Evolutionary conservation across 1,140 invertebrate species (phyloP), one percentile per base, ranked within the genome.

Genomic region (Choristoneura fumiferana): DNA sequence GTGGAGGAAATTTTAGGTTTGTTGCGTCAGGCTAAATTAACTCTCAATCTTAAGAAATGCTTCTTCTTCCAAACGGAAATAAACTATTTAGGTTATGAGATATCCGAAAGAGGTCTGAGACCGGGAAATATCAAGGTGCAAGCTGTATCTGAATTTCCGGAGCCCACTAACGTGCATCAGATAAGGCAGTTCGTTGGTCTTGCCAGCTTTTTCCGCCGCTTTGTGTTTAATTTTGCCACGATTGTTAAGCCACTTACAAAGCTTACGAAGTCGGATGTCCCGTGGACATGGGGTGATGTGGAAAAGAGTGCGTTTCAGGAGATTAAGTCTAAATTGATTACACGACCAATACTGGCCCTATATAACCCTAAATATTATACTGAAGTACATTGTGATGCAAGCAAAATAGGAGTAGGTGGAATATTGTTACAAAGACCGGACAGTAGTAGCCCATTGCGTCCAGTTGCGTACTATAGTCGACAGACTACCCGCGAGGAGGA

Each of bases 311-410:
- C 54, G 3, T 56, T 56, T 38, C 8, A 22, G 9, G 10, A 29
- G 17, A 29, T 60, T 8, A 60, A 62, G 34, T 12, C 17, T 6
- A 33, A 14, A 5, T 34, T 62, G 29, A 9, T 15, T 12, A 43
- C 17, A 22, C 1, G 57, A 35, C 70, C 67, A 17, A 14, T 71
- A 1, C 39, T 73, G 22, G 61, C 62, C 10, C 18, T 75, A 12
- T 73, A 71, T 52, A 52, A 65, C 56, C 65, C 67, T 5, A 29
- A 39, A 1, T 58, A 61, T 12, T 33, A 62, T 8, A 45, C 75
- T 0, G 69, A 81, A 45, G 15, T 79, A n/a, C 74, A 79, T 45
- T 73, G 69, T 0, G 72, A 79, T 60, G 73, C 77, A 0, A 65
- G 65, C 36, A 62, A 67, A 12, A 33, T 54, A 1, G 74, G 76